Percentiles rank a stretch among this genome's conserved stretches.
phyloP scores from a whole-genome alignment of 2,113 vertebrate species.

The Caranx melampygus region DNA sequence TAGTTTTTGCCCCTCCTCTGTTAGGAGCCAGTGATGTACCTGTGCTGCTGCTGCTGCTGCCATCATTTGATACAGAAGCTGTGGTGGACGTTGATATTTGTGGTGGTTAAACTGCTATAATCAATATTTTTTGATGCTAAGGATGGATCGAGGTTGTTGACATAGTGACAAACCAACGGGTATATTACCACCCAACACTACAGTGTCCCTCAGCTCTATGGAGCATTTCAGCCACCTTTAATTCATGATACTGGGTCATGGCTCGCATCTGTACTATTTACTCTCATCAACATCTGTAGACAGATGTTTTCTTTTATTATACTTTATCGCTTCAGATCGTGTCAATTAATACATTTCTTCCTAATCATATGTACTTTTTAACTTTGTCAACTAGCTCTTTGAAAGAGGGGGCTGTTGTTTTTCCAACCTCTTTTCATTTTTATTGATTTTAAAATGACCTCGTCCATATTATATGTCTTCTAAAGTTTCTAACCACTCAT shows the following conservation, averaged over 20 bases:
- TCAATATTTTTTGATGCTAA: neutral
- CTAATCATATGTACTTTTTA: too few relatives aligned
- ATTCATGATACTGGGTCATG: neutral
- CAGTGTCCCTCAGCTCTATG: neutral
- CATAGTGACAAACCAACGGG: neutral
- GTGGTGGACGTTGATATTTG: neutral
- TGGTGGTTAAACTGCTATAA: neutral
- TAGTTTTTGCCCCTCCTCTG: too few relatives aligned
- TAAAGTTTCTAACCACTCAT: too few relatives aligned
- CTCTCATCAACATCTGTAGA: neutral
- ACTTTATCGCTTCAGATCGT: too few relatives aligned
- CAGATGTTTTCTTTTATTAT: neutral
- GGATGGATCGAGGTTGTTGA: neutral
- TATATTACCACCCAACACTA: neutral
- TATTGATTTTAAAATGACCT: too few relatives aligned
- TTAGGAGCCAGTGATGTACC: neutral
- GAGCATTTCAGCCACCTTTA: neutral
- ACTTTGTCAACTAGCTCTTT: too few relatives aligned
- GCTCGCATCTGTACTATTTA: neutral
- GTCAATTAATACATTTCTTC: too few relatives aligned
- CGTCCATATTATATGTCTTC: too few relatives aligned
- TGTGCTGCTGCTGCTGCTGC: neutral
- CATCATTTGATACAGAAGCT: neutral
- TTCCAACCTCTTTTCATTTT: too few relatives aligned
- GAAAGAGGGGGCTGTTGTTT: too few relatives aligned